Evolutionary conservation across 2,888 invertebrate genomes (phyloP), one percentile per base, ranked within the genome.

Genomic region (Aphidius colemani): DNA sequence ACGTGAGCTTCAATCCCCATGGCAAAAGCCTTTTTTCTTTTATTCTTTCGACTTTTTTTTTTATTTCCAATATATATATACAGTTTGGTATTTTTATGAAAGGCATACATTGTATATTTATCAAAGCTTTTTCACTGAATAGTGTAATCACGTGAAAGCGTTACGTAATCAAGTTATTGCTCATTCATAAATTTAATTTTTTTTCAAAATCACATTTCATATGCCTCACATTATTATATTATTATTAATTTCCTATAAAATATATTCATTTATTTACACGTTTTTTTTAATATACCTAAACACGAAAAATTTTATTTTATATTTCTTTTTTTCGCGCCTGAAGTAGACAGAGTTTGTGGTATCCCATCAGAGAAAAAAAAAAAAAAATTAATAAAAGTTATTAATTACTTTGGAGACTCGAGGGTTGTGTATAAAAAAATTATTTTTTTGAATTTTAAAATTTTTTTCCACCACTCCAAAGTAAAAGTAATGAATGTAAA

Each of bases 101-200:
- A 18, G 2, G 13, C 13, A 18, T 18, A 18, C 13, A 18, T 18
- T 18, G 13, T 18, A 30, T 30, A 30, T 30, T 30, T 30, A 30
- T 30, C 30, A 40, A 53, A 9, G 39, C 45, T 48, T 11, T n/a
- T 48, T 57, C 57, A 45, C 8, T 57, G 57, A 57, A 57, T 57
- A 46, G 57, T 46, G 45, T 57, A 57, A 57, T 57, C 57, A 57
- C 57, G 45, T 46, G 57, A 39, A 46, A 57, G 57, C 46, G 46
- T 57, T 57, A 45, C 45, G 30, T 45, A 30, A 57, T 57, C 46
- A 45, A 46, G 46, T 46, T 57, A 57, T 57, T 46, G 45, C 57
- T 13, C 55, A 55, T 55, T 55, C 55, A 43, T 43, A 18, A 43
- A 57, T 13, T 7, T 13, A 48, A 13, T 48, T 13, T 11, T 13